These are phyloP conservation scores for Setophaga petechia DNA, from an alignment of 2,113 vertebrate genomes.

Conservation along the genomic window DNA sequence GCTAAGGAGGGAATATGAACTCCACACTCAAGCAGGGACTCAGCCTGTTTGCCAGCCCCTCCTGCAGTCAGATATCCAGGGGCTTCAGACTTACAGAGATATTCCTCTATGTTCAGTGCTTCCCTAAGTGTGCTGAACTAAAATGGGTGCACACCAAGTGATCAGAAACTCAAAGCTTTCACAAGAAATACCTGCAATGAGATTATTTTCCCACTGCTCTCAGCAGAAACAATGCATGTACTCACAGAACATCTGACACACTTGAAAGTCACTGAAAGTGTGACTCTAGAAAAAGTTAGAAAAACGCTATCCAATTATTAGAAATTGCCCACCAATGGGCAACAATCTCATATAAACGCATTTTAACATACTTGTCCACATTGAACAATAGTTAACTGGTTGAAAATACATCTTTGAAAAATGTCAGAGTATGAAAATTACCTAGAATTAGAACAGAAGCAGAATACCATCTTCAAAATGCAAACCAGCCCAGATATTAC, in stretches of 20 bases:
- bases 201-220: background rate
- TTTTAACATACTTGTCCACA: background rate
- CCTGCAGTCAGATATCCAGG: background rate
- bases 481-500: background rate
- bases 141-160: background rate
- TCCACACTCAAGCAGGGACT: background rate
- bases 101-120: background rate
- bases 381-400: background rate
- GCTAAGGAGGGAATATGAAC: background rate
- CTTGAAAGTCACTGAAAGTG: background rate
- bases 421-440: background rate
- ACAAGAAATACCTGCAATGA: background rate
- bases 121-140: background rate
- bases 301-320: background rate
- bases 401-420: background rate
- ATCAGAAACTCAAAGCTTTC: background rate
- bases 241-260: background rate
- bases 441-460: background rate
- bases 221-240: background rate
- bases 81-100: background rate
- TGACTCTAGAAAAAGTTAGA: background rate
- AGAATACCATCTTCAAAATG: background rate
- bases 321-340: background rate
- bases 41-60: background rate
- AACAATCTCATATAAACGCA: background rate